Percentiles rank a stretch among this genome's conserved stretches.
Evolutionary conservation across 2,888 invertebrate species (phyloP).

Genomic region (Calameuta pallipes): DNA sequence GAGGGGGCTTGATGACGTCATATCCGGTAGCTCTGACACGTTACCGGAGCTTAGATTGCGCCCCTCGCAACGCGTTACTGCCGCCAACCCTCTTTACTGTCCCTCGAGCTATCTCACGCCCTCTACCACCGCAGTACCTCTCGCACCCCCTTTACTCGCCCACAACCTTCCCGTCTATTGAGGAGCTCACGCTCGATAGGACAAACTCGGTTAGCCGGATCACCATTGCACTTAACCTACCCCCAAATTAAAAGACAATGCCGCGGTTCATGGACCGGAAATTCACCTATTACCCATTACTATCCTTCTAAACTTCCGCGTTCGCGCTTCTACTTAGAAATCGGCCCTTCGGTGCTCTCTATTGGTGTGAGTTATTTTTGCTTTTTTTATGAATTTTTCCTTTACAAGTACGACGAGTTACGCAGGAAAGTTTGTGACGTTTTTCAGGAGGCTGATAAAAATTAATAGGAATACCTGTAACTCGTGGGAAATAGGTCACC

Average conservation of each 20-base stretch:
- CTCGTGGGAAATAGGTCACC: not conserved
- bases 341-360: too few relatives aligned
- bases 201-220: not conserved
- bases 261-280: constrained; percentile 44
- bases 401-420: not conserved
- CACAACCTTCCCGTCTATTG: not conserved
- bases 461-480: not conserved
- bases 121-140: not conserved
- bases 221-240: constrained; percentile 19
- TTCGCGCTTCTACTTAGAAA: not conserved
- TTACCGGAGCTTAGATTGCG: constrained; percentile 43
- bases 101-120: not conserved
- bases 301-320: not conserved
- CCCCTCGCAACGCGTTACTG: constrained; percentile 29
- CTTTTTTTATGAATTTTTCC: not conserved
- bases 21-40: constrained; percentile 50
- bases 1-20: constrained; percentile 46
- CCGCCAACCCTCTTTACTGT: not conserved
- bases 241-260: constrained; percentile 38
- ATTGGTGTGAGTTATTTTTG: not conserved
- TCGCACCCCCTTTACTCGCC: not conserved
- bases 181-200: not conserved
- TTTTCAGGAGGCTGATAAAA: not conserved
- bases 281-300: constrained; percentile 24
- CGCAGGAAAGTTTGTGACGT: not conserved